Base-by-base conservation (phyloP, 2,797 vertebrate genomes). In the Threskiornis aethiopicus region DNA sequence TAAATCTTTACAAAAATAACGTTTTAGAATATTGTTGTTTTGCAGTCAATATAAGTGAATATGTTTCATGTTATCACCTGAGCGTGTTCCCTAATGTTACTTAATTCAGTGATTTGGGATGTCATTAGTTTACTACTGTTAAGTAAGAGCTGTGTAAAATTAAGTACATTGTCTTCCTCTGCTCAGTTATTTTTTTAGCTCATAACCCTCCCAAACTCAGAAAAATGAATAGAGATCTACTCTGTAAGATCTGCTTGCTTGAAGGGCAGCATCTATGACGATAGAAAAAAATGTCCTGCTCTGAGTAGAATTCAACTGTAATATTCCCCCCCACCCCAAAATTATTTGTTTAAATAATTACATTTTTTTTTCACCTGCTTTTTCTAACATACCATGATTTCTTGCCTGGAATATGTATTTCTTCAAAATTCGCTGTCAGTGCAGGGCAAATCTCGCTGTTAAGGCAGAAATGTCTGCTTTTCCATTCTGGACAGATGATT, bases 261-360 rank as follows among this genome's bases (percentile, higher is more conserved):
- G 5, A 72, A 64, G 12, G 11, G 3, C 31, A 66, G 0, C 13
- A 9, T 21, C 19, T 35, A 26, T 49, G 77, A 6, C 10, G 61
- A 10, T 2, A 58, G 15, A 8, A 41, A 41, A 41, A 21, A 26
- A 12, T 2, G 2, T 15, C 11, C 4, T 24, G 1, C 81, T 57
- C 28, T 46, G 55, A 81, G 3, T 10, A 29, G 29, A 70, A 66
- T 54, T 72, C 17, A 76, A 35, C 26, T 10, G 1, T 6, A 22
- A 16, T 41, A 39, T 57, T 29, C 1, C 1, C 4, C 1, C 10
- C 2, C 9, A 5, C 0, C 6, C 24, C 22, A 10, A 57, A 41
- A 17, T 15, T 9, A 10, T 28, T 59, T 61, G 9, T 49, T 37
- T 28, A 25, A 39, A 18, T 29, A 5, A 5, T 26, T 22, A 5